phyloP scores from a whole-genome alignment of 2,113 vertebrate species.

The Cololabis saira region DNA sequence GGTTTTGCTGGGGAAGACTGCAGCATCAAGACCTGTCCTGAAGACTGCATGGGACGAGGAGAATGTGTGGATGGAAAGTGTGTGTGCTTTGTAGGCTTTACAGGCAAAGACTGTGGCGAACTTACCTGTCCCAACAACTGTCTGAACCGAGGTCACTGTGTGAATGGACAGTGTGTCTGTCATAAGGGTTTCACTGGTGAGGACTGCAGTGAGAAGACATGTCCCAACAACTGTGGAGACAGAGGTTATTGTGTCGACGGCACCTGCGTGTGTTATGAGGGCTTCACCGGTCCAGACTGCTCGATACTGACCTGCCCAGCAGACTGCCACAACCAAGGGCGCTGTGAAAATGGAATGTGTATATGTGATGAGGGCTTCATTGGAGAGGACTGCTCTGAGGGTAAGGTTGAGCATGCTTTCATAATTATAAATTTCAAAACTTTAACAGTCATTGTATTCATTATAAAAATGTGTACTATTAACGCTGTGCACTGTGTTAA shows the following conservation, averaged over 20 bases:
- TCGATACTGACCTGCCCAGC: conserved; percentile 80
- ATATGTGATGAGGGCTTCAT: conserved; percentile 88
- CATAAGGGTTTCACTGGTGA: conserved; percentile 85
- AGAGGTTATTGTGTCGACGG: conserved; percentile 86
- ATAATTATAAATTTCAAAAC: neutral
- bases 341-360: conserved; percentile 85
- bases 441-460: neutral
- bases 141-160: conserved; percentile 83
- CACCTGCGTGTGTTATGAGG: conserved; percentile 86
- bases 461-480: neutral
- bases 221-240: conserved; percentile 85
- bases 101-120: conserved; percentile 85
- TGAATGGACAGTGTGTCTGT: conserved; percentile 87
- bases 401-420: conserved; percentile 44
- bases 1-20: conserved; percentile 88
- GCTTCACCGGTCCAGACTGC: conserved; percentile 85
- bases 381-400: conserved; percentile 87
- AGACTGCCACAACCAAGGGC: conserved; percentile 86
- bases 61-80: conserved; percentile 89
- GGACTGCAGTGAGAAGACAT: conserved; percentile 87
- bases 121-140: conserved; percentile 88
- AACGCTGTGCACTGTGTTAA: too few relatives aligned
- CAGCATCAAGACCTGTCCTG: conserved; percentile 84
- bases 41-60: conserved; percentile 83
- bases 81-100: conserved; percentile 83